These are phyloP conservation scores for Apantesis nais DNA, from an alignment of 2,888 invertebrate genomes.

Conservation along the genomic window DNA sequence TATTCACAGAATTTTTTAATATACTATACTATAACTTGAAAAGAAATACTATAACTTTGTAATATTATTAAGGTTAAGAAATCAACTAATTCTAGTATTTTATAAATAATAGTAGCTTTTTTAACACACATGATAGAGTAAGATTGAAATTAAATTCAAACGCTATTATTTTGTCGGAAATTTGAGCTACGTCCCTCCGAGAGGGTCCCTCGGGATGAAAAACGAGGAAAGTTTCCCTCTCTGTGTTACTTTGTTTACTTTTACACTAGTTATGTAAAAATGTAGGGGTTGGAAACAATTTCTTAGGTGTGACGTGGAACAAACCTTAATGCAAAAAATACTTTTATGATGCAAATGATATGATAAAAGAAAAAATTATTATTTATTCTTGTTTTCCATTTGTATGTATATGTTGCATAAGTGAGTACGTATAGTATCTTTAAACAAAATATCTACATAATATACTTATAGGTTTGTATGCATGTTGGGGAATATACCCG, in stretches of 20 bases:
- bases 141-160: conserved; percentile 71
- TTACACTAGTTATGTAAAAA: conserved; percentile 77
- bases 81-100: background rate
- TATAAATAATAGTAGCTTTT: conserved; percentile 17
- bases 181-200: conserved; percentile 66
- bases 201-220: conserved; percentile 72
- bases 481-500: too few relatives aligned
- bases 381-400: too few relatives aligned
- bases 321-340: conserved; percentile 50
- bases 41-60: too few relatives aligned
- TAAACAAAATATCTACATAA: too few relatives aligned
- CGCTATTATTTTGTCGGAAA: conserved; percentile 74
- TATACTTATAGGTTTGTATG: too few relatives aligned
- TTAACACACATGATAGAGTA: conserved; percentile 45
- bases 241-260: conserved; percentile 73
- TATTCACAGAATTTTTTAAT: too few relatives aligned
- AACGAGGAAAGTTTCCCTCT: conserved; percentile 81
- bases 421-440: too few relatives aligned
- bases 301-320: conserved; percentile 56
- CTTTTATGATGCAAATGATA: conserved; percentile 33
- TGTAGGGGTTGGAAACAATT: conserved; percentile 60
- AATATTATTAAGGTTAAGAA: too few relatives aligned
- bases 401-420: too few relatives aligned
- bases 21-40: too few relatives aligned
- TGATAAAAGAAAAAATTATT: background rate